phyloP scores from a whole-genome alignment of 64 coral and sea anemone species.

The Catalaphyllia jardinei region DNA sequence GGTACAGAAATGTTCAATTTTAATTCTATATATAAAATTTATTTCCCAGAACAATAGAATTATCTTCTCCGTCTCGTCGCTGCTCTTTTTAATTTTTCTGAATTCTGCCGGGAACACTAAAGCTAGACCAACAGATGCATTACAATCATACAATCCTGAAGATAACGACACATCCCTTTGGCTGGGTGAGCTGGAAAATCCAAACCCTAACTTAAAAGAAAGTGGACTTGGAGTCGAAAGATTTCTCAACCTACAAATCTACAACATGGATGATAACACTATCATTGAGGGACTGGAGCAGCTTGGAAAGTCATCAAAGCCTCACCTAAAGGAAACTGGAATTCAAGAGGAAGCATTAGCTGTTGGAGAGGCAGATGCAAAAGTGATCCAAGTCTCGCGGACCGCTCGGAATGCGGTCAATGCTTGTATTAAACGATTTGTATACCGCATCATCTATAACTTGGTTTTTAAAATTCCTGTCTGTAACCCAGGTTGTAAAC shows the following conservation, averaged over 20 bases:
- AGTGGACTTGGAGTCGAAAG: neutral
- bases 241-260: neutral
- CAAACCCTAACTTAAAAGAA: neutral
- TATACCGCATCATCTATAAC: neutral
- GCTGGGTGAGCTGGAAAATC: neutral
- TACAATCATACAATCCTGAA: neutral
- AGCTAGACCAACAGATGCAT: neutral
- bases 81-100: neutral
- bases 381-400: neutral
- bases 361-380: neutral
- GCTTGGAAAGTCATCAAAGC: neutral
- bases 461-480: neutral
- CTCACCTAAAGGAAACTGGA: neutral
- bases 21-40: neutral
- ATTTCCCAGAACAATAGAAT: neutral
- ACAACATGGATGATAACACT: neutral
- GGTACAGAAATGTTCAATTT: too few species aligned
- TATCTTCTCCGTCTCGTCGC: neutral
- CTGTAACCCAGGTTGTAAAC: neutral
- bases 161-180: neutral
- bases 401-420: neutral
- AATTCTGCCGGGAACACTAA: neutral
- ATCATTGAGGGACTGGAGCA: too few species aligned
- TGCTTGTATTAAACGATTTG: neutral
- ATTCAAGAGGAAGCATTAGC: neutral